Conservation (phyloP, 2,888 invertebrate species). For the Notocelia uddmanniana region DNA sequence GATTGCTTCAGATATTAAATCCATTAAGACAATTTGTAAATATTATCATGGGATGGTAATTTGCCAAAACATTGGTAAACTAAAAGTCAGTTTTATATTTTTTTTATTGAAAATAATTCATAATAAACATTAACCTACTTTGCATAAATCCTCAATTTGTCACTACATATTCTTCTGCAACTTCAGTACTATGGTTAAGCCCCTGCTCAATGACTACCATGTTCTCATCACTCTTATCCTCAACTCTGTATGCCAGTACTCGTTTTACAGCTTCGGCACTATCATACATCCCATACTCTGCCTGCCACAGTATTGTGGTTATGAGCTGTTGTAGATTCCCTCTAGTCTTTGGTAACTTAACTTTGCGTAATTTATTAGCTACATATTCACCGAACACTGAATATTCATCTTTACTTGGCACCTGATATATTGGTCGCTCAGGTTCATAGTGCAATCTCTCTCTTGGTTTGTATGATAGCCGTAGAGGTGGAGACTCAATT, state of each 20-base stretch:
- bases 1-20: too few species aligned
- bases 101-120: constrained; percentile 9
- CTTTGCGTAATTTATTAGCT: constrained; percentile 76
- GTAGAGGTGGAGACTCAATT: constrained; percentile 61
- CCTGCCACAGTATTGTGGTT: constrained; percentile 79
- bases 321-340: constrained; percentile 79
- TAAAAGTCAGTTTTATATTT: not conserved
- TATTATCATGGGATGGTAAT: not conserved
- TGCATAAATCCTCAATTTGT: not conserved
- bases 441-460: constrained; percentile 46
- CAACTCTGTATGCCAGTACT: constrained; percentile 67
- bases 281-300: constrained; percentile 77
- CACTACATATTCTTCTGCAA: constrained; percentile 25
- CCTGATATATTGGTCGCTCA: constrained; percentile 59
- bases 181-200: constrained; percentile 37
- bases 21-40: not conserved
- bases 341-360: constrained; percentile 66
- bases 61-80: too few species aligned
- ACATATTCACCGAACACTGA: constrained; percentile 78
- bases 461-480: constrained; percentile 44
- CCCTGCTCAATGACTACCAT: constrained; percentile 30
- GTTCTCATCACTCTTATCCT: constrained; percentile 47
- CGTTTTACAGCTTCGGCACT: constrained; percentile 73
- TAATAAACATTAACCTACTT: constrained; percentile 1
- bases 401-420: constrained; percentile 69